Conservation (phyloP, 2,888 invertebrate genomes). For the Aethes cnicana region DNA sequence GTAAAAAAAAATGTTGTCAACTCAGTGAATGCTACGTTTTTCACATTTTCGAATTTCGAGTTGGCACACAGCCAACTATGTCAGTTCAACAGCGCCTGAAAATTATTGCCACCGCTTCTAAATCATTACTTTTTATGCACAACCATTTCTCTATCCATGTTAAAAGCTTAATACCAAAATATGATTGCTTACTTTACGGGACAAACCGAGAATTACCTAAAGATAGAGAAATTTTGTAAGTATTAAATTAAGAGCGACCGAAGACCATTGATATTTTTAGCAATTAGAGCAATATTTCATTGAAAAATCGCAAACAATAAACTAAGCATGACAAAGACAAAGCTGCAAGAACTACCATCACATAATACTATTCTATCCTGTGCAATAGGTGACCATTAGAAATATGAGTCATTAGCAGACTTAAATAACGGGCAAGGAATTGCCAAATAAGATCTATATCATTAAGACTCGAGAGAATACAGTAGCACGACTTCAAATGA, state of each 20-base stretch:
- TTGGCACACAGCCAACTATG: slow-evolving; percentile 17
- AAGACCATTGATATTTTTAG: too few relatives aligned
- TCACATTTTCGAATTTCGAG: too few relatives aligned
- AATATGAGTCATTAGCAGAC: slow-evolving; percentile 6
- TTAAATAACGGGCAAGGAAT: slow-evolving; percentile 4
- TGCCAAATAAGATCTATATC: neutral
- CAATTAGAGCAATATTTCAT: neutral
- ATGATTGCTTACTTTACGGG: neutral
- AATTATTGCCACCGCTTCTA: slow-evolving; percentile 14
- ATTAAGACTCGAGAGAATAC: neutral
- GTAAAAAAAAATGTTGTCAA: too few relatives aligned
- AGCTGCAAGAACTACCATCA: slow-evolving; percentile 18
- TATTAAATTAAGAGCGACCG: neutral
- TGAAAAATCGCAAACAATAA: slow-evolving; percentile 8
- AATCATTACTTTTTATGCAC: slow-evolving; percentile 5
- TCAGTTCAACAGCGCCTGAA: neutral
- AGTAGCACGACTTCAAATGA: slow-evolving; percentile 36
- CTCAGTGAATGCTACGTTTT: too few relatives aligned
- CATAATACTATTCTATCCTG: slow-evolving; percentile 14
- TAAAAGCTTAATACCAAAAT: slow-evolving; percentile 16
- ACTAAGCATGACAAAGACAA: slow-evolving; percentile 21
- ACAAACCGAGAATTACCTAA: neutral
- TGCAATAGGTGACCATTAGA: slow-evolving; percentile 13
- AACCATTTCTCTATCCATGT: slow-evolving; percentile 17
- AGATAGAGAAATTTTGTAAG: slow-evolving; percentile 20